Percentiles rank a stretch among this genome's conserved stretches.
Evolutionary conservation across 2,113 vertebrate species (phyloP).

Genomic region (Aspidoscelis tigris): DNA sequence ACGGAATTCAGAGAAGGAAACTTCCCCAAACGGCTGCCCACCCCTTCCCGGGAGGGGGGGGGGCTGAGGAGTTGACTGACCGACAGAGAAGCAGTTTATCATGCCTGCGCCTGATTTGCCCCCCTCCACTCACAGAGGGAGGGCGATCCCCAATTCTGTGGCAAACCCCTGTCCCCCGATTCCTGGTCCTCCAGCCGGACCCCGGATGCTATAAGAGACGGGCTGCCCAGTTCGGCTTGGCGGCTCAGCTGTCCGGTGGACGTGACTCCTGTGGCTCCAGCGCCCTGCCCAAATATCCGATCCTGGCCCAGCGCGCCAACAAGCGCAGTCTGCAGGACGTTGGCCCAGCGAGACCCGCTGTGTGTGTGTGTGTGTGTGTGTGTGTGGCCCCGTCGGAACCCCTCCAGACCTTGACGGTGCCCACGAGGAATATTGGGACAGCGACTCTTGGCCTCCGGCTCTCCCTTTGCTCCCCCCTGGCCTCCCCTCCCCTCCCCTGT

Average conservation of each 20-base stretch:
- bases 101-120: background rate
- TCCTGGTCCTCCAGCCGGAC: background rate
- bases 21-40: background rate
- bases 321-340: background rate
- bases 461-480: constrained; percentile 1
- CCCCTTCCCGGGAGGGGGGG: background rate
- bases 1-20: background rate
- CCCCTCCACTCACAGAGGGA: background rate
- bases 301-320: background rate
- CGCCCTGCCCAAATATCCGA: background rate
- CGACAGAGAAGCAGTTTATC: background rate
- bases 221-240: background rate
- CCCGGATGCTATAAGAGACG: background rate
- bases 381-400: background rate
- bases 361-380: too few species aligned
- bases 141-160: background rate
- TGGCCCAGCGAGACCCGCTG: background rate
- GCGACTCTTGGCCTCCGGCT: constrained; percentile 40
- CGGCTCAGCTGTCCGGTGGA: background rate
- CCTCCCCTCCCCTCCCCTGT: background rate
- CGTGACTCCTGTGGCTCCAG: background rate
- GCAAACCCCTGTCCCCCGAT: background rate
- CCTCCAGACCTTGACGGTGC: constrained; percentile 43
- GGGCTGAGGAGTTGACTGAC: background rate
- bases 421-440: constrained; percentile 27